phyloP scores from a whole-genome alignment of 2,797 vertebrate species.

The Megalops cyprinoides region DNA sequence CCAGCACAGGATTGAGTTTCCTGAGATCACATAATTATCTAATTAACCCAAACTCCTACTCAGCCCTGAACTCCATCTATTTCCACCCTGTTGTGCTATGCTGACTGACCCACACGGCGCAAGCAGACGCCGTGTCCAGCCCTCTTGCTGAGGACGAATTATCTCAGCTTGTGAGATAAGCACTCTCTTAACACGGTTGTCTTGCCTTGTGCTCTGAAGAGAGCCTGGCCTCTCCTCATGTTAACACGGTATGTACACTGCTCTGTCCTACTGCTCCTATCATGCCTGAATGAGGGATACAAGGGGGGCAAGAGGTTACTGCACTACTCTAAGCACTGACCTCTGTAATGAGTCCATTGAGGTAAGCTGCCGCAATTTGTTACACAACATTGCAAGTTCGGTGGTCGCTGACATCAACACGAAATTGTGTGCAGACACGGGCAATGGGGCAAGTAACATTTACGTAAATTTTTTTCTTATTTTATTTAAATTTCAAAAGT shows the following conservation, averaged over 20 bases:
- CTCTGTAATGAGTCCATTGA: not conserved
- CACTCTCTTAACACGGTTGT: not conserved
- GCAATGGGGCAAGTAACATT: too few species aligned
- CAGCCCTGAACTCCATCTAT: not conserved
- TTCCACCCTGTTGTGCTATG: not conserved
- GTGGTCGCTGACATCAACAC: too few species aligned
- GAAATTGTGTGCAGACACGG: too few species aligned
- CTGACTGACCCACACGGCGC: not conserved
- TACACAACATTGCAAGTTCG: too few species aligned
- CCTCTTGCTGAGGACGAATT: conserved; percentile 44
- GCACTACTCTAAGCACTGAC: not conserved
- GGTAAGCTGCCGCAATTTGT: not conserved
- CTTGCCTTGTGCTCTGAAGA: not conserved
- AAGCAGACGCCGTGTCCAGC: not conserved
- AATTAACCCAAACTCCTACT: conserved; percentile 13
- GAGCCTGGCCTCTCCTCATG: not conserved
- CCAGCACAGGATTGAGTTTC: not conserved
- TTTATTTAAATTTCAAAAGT: too few species aligned
- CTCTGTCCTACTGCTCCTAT: not conserved
- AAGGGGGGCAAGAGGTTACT: too few species aligned
- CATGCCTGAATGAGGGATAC: not conserved
- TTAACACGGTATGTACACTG: not conserved
- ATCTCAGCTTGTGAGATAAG: conserved; percentile 54
- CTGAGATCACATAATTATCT: not conserved
- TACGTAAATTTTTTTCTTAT: too few species aligned